Evolutionary conservation across 2,113 vertebrate genomes (phyloP).

Genomic region (Myocastor coypus): DNA sequence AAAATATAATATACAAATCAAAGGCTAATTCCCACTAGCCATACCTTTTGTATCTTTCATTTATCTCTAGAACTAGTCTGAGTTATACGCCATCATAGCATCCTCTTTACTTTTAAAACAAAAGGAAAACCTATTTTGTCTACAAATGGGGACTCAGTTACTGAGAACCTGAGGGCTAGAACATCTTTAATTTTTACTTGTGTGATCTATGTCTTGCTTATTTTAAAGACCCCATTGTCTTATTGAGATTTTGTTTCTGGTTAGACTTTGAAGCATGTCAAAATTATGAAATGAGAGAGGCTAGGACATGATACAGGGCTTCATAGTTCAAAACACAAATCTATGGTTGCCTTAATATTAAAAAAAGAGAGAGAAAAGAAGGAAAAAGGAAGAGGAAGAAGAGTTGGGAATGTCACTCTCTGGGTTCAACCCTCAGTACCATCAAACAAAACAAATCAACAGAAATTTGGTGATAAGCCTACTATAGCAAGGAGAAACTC

Average conservation of each 20-base stretch:
- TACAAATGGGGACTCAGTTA: neutral
- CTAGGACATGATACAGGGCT: neutral
- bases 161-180: neutral
- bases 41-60: neutral
- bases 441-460: neutral
- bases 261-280: neutral
- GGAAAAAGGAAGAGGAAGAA: neutral
- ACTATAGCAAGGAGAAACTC: slow-evolving; percentile 12
- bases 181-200: slow-evolving; percentile 15
- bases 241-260: slow-evolving; percentile 40
- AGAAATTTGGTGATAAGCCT: neutral
- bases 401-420: neutral
- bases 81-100: neutral
- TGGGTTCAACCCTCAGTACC: neutral
- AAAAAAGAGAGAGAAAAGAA: neutral
- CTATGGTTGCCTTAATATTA: neutral
- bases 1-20: neutral
- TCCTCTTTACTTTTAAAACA: neutral
- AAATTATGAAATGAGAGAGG: neutral
- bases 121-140: neutral
- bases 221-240: neutral
- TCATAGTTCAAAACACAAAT: neutral
- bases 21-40: neutral
- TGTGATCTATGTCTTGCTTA: neutral
- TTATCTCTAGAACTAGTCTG: neutral